A percentile compares a stretch with the other conserved stretches of the same genome.
These are phyloP conservation scores for Melipona beecheii DNA, from an alignment of 2,888 invertebrate species.

Conservation along the genomic window DNA sequence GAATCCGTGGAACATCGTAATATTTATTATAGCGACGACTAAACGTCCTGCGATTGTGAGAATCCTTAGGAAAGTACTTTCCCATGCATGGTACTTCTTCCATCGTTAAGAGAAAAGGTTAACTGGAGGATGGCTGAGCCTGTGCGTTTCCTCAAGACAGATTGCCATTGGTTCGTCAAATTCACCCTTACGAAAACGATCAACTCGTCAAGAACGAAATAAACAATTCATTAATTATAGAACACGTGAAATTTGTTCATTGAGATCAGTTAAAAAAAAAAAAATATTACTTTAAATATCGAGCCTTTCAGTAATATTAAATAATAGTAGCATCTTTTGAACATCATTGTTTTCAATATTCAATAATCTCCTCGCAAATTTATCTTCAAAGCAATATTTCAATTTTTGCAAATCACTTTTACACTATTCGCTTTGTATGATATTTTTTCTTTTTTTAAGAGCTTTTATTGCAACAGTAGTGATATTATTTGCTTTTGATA, in stretches of 20 bases:
- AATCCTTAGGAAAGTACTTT: conserved; percentile 73
- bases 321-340: no score
- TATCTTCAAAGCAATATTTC: no score
- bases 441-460: no score
- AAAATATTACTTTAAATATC: no score
- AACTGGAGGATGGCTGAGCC: conserved; percentile 37
- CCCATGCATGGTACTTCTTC: conserved; percentile 64
- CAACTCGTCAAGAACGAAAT: neutral
- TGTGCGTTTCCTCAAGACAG: conserved; percentile 29
- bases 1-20: conserved; percentile 33
- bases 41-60: conserved; percentile 60
- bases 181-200: conserved; percentile 11
- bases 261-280: no score
- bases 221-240: neutral
- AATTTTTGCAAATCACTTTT: no score
- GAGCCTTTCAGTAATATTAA: no score
- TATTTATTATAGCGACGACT: conserved; percentile 42
- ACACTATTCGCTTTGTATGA: no score
- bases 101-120: conserved; percentile 59
- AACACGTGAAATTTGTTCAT: neutral
- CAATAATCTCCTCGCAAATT: no score
- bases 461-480: no score
- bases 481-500: no score
- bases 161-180: conserved; percentile 16
- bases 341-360: no score